Base-by-base conservation (phyloP, 2,888 invertebrate genomes). In the Nemurella pictetii region DNA sequence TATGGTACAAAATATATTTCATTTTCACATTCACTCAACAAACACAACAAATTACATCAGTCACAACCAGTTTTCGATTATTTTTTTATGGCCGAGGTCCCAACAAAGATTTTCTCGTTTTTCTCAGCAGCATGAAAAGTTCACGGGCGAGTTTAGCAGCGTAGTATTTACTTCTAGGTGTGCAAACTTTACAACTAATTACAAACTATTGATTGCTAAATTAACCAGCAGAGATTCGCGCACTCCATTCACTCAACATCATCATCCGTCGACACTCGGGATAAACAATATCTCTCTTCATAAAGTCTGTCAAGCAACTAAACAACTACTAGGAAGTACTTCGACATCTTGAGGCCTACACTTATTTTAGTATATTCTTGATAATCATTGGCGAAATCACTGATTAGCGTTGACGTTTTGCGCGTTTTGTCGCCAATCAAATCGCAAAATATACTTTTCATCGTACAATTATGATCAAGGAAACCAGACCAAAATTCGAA, bases 391-490 rank as follows among this genome's bases (percentile, higher is more conserved):
- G 78, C 78, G 30, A 78, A 78, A 4, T 29, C 12, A 55, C 55
- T 55, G 55, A 55, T 20, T 20, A 55, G 55, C 20, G 55, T 55
- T 55, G 55, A 55, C 55, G 20, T 15, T 20, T n/a, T 55, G 55
- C 55, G 3, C 55, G 20, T 20, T 7, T 2, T 12, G 55, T 55
- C 55, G 55, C 55, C 55, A 20, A 55, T 20, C 55, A 55, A 55
- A 55, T 55, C 55, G 55, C 20, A n/a, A n/a, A n/a, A n/a, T 55
- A 20, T 55, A 55, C 55, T 55, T 55, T 55, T 55, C 55, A 20
- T n/a, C 72, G 82, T 85, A 85, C 85, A 85, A 77, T 84, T 84
- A 84, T 85, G 84, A 85, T 85, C 85, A 84, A 12, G 32, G 84
- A 85, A 84, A 85, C 85, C 30, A 73, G 55, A 72, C 26, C 80